Evolutionary conservation across 2,113 vertebrate genomes (phyloP), one percentile per base, ranked within the genome.

Genomic region (Stegastes partitus): DNA sequence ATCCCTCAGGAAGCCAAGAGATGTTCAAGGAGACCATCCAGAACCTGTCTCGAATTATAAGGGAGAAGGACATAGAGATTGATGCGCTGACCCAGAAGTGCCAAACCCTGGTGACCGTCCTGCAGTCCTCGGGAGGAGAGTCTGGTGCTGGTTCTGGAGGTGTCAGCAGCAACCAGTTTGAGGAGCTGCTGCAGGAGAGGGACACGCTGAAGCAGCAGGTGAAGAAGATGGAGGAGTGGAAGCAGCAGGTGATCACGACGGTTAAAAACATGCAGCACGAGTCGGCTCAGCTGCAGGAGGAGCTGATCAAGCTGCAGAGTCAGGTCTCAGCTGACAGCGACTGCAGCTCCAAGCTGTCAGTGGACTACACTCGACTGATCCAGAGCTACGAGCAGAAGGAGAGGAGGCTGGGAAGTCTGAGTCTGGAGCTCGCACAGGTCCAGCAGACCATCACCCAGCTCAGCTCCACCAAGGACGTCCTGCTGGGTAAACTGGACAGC

Each of bases 181-280:
- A 99, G 86, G 96, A 99, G 68, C 96, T 99, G 49, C 89, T 99
- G 0, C 97, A 98, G 64, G 98, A 99, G 58, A 93, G 98, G 0
- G 96, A 99, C 91, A 95, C 94, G 0, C 85, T 99, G 49, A 98
- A 99, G 65, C 98, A 99, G 51, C 98, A 99, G 81, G 97, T 98
- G 25, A 99, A 99, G 93, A 99, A 99, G 88, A 97, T 99, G 96
- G 97, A 99, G 19, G 98, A 99, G 84, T 99, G 98, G 98, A 99
- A 99, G 74, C 96, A 98, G 63, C 98, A 99, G 77, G 98, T 99
- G 54, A 98, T 98, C 86, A 99, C 98, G 11, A 99, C 98, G 0
- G 97, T 99, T 4, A 96, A 97, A 82, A 99, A 99, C 70, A 98
- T 99, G 98, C 97, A 98, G n/a, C 98, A 96, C 0, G 98, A 99